phyloP scores from a whole-genome alignment of 2,888 invertebrate genomes.

The Tetanocera ferruginea region DNA sequence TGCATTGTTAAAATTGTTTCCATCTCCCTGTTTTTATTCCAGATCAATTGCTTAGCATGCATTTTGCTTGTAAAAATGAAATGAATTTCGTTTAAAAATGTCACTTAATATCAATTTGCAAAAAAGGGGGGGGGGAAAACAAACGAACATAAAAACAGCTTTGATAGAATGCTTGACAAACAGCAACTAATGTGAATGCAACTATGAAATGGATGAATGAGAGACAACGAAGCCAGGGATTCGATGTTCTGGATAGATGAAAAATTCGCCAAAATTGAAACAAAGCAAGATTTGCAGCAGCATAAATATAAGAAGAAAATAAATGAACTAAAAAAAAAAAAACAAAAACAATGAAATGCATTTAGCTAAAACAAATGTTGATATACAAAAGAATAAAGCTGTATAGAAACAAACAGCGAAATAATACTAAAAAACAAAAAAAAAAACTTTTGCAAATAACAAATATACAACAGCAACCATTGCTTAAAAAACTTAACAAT shows the following conservation, averaged over 20 bases:
- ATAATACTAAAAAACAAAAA: not conserved
- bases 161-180: not conserved
- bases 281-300: not conserved
- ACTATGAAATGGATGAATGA: not conserved
- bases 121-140: not conserved
- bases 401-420: not conserved
- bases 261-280: not conserved
- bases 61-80: too few species aligned
- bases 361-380: not conserved
- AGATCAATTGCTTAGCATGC: too few species aligned
- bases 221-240: not conserved
- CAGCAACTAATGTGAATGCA: not conserved
- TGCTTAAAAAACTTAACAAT: not conserved
- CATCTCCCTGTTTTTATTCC: too few species aligned
- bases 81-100: not conserved
- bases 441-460: too few species aligned
- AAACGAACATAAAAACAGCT: not conserved
- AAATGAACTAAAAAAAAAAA: too few species aligned
- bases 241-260: not conserved
- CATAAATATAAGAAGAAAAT: not conserved
- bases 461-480: too few species aligned
- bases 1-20: too few species aligned
- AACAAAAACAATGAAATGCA: not conserved
- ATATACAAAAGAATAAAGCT: not conserved
- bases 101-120: conserved; percentile 24